Evolutionary conservation across 1,140 invertebrate species (phyloP), one percentile per base, ranked within the genome.

Genomic region (Scaptomyza hsui): DNA sequence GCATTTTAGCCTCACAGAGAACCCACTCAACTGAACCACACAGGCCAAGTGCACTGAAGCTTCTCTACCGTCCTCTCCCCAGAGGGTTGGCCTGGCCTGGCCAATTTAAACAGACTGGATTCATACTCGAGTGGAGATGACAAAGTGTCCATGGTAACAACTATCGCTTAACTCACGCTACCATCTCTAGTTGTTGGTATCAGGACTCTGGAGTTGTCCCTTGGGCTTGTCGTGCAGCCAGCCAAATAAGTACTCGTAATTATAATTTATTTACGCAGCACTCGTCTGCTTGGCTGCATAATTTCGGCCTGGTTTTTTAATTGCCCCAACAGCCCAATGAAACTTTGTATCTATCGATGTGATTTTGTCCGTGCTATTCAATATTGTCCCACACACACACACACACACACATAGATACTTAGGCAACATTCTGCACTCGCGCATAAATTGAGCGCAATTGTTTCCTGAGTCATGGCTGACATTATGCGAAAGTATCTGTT

Each of bases 201-300:
- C 3, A n/a, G 32, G 12, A 24, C 19, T 9, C 61, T 29, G 26
- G 7, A 21, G 16, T 37, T 26, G 19, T 71, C 77, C 60, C 77
- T 29, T 42, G 78, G 62, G 77, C 9, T 42, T 3, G 37, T 42
- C 60, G 37, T 47, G 37, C 44, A 42, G 44, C 13, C 44, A 21
- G 52, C 52, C 21, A 55, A 55, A 55, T 55, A 55, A 55, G 52
- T 55, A 55, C 52, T 55, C 52, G 52, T 55, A 55, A 73, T 77
- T 77, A 88, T 86, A 88, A 86, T 88, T 86, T 86, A 88, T 86
- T 86, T 86, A 86, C 70, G 45, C 60, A 24, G 48, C 21, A 18
- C 55, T 62, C 49, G 49, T 63, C 62, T 65, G 64, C 63, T 51
- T 41, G 57, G 32, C 26, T 48, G 61, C 21, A 65, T 71, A 72